These are phyloP conservation scores for Erannis defoliaria DNA, from an alignment of 2,888 invertebrate species.

Conservation along the genomic window DNA sequence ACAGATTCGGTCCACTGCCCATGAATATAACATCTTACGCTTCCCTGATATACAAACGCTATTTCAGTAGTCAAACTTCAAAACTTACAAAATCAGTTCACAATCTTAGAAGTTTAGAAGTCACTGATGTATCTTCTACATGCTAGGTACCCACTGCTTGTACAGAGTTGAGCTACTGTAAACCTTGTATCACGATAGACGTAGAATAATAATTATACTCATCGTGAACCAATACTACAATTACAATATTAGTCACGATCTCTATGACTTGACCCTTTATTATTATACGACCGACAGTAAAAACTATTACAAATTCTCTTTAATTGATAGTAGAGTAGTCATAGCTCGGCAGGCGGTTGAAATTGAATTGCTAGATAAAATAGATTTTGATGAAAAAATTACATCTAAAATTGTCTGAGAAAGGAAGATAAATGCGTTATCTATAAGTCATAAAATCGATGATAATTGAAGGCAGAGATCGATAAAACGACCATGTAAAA, in stretches of 20 bases:
- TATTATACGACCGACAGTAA: slow-evolving; percentile 64
- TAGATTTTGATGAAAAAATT: slow-evolving; percentile 19
- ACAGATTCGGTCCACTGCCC: slow-evolving; percentile 79
- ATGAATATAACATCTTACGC: slow-evolving; percentile 71
- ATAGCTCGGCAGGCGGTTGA: slow-evolving; percentile 37
- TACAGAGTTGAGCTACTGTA: slow-evolving; percentile 18
- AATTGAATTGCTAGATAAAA: slow-evolving; percentile 40
- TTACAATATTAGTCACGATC: slow-evolving; percentile 80
- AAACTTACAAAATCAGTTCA: neutral
- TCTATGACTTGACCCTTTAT: slow-evolving; percentile 65
- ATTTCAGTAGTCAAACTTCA: slow-evolving; percentile 21
- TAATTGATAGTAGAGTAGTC: slow-evolving; percentile 61
- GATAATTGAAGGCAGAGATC: neutral
- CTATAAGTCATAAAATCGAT: neutral
- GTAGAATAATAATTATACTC: slow-evolving; percentile 80
- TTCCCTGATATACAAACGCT: slow-evolving; percentile 9
- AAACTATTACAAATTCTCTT: slow-evolving; percentile 67
- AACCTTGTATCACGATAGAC: slow-evolving; percentile 50
- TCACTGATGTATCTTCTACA: neutral
- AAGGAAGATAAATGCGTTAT: slow-evolving; percentile 1
- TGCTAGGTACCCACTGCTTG: neutral
- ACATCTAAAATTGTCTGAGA: slow-evolving; percentile 15
- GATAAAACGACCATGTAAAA: neutral
- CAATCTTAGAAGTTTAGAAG: neutral
- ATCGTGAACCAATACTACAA: slow-evolving; percentile 82